Percentiles rank a stretch among this genome's conserved stretches.
phyloP scores from a whole-genome alignment of 2,113 vertebrate species.

The Phrynocephalus versicolor region DNA sequence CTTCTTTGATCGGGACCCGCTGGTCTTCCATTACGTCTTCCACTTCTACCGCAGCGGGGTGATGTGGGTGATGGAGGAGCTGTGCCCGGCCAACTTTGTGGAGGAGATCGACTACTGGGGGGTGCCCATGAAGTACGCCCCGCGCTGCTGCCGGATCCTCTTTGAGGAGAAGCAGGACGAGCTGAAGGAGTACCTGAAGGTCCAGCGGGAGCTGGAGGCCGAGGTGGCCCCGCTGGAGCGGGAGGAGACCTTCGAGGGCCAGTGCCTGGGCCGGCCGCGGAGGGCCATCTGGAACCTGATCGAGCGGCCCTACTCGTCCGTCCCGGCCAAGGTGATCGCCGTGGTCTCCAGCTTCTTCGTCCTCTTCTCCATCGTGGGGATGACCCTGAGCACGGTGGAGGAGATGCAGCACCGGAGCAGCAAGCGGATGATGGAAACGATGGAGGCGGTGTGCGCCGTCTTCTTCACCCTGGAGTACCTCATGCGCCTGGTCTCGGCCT shows the following conservation, averaged over 20 bases:
- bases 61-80: conserved; percentile 79
- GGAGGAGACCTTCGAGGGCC: conserved; percentile 71
- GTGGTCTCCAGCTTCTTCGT: conserved; percentile 83
- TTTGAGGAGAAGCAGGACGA: conserved; percentile 84
- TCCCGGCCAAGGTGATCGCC: conserved; percentile 77
- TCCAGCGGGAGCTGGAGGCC: conserved; percentile 79
- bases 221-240: conserved; percentile 75
- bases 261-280: conserved; percentile 72
- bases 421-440: conserved; percentile 76
- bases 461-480: conserved; percentile 84
- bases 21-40: conserved; percentile 87
- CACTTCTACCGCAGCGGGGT: conserved; percentile 87
- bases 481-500: conserved; percentile 77
- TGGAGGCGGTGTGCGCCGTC: conserved; percentile 81
- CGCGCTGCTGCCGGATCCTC: conserved; percentile 80
- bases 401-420: conserved; percentile 76
- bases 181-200: conserved; percentile 79
- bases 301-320: conserved; percentile 83
- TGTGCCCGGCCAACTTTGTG: conserved; percentile 82
- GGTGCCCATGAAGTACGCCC: conserved; percentile 78
- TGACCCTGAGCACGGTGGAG: conserved; percentile 85
- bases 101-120: conserved; percentile 88
- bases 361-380: conserved; percentile 81
- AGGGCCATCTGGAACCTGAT: conserved; percentile 79
- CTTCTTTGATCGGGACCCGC: conserved; percentile 90